Evolutionary conservation across 2,113 vertebrate species (phyloP).

Genomic region (Catharus fuscescens): DNA sequence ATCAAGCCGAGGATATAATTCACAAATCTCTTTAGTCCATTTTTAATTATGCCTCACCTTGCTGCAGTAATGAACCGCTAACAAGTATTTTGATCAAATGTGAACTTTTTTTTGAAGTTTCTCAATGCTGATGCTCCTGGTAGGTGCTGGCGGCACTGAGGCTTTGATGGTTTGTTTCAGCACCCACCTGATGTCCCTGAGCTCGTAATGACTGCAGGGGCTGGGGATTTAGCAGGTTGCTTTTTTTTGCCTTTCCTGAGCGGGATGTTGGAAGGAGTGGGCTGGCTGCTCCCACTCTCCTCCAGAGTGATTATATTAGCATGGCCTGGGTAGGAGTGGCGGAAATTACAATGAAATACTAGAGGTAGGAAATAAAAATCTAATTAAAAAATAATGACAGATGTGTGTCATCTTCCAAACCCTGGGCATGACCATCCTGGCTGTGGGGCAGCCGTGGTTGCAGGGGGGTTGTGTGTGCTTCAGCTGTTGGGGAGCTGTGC

Average conservation of each 20-base stretch:
- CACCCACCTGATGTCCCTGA: neutral
- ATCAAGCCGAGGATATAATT: neutral
- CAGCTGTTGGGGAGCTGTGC: neutral
- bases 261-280: neutral
- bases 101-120: neutral
- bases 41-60: neutral
- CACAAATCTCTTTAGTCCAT: neutral
- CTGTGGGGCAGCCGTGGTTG: neutral
- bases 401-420: neutral
- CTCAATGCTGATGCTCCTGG: neutral
- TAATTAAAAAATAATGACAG: constrained; percentile 49
- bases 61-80: neutral
- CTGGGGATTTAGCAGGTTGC: neutral
- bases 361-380: constrained; percentile 38
- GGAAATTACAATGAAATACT: constrained; percentile 56
- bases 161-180: neutral
- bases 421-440: neutral
- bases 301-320: neutral
- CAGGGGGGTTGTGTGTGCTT: neutral
- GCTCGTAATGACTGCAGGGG: neutral
- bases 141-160: neutral
- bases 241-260: neutral
- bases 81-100: neutral
- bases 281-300: constrained; percentile 34
- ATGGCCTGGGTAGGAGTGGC: constrained; percentile 1